Percentiles rank a stretch among this genome's conserved stretches.
These are phyloP conservation scores for Andrena trimmerana DNA, from an alignment of 2,888 invertebrate species.

Conservation along the genomic window DNA sequence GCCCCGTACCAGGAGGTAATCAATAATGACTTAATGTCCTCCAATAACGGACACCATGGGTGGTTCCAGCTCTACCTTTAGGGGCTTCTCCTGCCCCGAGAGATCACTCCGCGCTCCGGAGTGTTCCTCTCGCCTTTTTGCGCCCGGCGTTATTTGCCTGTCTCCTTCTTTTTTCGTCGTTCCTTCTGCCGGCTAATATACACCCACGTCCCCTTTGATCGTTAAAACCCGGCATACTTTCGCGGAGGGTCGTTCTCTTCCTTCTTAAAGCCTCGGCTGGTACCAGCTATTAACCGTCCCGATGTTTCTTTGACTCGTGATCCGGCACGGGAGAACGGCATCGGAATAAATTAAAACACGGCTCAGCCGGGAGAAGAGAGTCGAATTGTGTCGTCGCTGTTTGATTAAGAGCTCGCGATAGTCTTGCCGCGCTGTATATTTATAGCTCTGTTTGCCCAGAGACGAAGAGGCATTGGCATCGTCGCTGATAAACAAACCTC, in stretches of 20 bases:
- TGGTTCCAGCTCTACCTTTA: slow-evolving; percentile 78
- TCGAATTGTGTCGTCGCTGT: slow-evolving; percentile 48
- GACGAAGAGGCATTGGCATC: neutral
- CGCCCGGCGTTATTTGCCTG: slow-evolving; percentile 72
- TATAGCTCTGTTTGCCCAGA: neutral
- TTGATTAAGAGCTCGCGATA: slow-evolving; percentile 46
- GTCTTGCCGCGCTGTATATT: slow-evolving; percentile 22
- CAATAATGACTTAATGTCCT: slow-evolving; percentile 84
- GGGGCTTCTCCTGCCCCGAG: slow-evolving; percentile 65
- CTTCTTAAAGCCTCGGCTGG: slow-evolving; percentile 37
- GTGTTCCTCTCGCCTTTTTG: slow-evolving; percentile 70
- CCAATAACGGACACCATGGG: slow-evolving; percentile 84
- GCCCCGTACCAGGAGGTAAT: slow-evolving; percentile 79
- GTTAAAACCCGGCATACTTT: slow-evolving; percentile 73
- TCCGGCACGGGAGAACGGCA: slow-evolving; percentile 56
- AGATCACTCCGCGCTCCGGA: slow-evolving; percentile 65
- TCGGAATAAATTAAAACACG: slow-evolving; percentile 67
- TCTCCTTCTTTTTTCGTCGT: slow-evolving; percentile 51
- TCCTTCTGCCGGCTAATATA: slow-evolving; percentile 67
- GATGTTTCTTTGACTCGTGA: slow-evolving; percentile 71
- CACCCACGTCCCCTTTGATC: slow-evolving; percentile 75
- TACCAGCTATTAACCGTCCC: slow-evolving; percentile 69
- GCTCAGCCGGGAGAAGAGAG: slow-evolving; percentile 19
- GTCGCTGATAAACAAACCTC: slow-evolving; percentile 4
- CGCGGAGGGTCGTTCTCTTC: slow-evolving; percentile 62